Evolutionary conservation across 1,140 invertebrate genomes (phyloP), one percentile per base, ranked within the genome.

Genomic region (Philotrypesis tridentata): DNA sequence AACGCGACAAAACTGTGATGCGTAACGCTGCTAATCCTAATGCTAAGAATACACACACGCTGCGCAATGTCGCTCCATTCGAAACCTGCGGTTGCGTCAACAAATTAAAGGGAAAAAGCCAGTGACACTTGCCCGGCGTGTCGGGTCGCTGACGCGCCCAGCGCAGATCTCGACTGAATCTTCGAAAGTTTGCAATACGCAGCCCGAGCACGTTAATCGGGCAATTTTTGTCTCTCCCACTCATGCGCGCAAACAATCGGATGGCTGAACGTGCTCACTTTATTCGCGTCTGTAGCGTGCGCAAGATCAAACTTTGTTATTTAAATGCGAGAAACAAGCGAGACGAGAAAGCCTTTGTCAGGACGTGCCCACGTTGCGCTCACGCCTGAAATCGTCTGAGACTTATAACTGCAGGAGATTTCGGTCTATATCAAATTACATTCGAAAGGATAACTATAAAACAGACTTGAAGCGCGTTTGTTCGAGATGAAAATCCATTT

Each of bases 291-390:
- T 43, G 33, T 12, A n/a, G n/a, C 60, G 43, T 27, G 61, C 11
- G 60, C 60, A 60, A n/a, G 72, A 85, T 83, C 85, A 63, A 84
- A 82, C 78, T 74, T 82, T 73, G 73, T 75, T 67, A 83, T 85
- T 80, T 68, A 82, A 82, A 86, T 72, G 73, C 74, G 40, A 82
- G 84, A 80, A 85, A 82, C 63, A 40, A 63, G 82, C 82, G 23
- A 74, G 33, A 48, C 23, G 23, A 14, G 14, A 37, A 37, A 25
- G 70, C 37, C 37, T 48, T 72, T 23, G 70, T 48, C 37, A 21
- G 4, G 23, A 21, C 12, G 9, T 0, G 25, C 9, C 9, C 17
- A 65, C 25, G 23, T 14, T 65, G 7, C 12, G 0, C 27, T 14
- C 14, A 65, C 61, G 27, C 23, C n/a, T 14, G 23, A 29, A 65